These are phyloP conservation scores for Acromyrmex charruanus DNA, from an alignment of 1,140 invertebrate genomes.

Conservation along the genomic window DNA sequence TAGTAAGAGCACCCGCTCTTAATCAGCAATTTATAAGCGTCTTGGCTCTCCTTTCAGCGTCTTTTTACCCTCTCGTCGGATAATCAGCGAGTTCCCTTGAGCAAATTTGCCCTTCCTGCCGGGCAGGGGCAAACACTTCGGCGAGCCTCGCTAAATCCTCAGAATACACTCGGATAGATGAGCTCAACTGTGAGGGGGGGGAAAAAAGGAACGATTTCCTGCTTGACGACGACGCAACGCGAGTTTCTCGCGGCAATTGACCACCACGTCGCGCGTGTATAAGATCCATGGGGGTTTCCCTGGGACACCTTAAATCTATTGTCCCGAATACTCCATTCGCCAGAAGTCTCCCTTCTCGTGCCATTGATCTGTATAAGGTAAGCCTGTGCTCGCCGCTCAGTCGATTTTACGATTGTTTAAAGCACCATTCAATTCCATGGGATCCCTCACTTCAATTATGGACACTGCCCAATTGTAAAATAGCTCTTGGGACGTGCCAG, in stretches of 20 bases:
- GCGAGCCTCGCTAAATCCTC: constrained; percentile 73
- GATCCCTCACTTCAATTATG: constrained; percentile 76
- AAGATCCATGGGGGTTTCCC: constrained; percentile 59
- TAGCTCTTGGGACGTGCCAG: constrained; percentile 70
- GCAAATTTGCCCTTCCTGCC: constrained; percentile 70
- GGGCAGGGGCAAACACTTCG: constrained; percentile 70
- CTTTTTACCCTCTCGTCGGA: constrained; percentile 68
- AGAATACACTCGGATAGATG: constrained; percentile 72
- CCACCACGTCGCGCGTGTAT: constrained; percentile 66
- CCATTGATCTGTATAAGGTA: constrained; percentile 25
- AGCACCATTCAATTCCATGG: constrained; percentile 53
- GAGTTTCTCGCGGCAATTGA: constrained; percentile 62
- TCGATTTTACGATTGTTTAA: constrained; percentile 73
- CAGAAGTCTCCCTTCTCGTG: neutral
- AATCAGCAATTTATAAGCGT: constrained; percentile 75
- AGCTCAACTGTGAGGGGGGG: constrained; percentile 51
- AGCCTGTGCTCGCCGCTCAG: too few relatives aligned
- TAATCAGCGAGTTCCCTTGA: constrained; percentile 72
- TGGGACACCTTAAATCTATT: constrained; percentile 72
- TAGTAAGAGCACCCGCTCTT: constrained; percentile 35
- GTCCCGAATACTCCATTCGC: constrained; percentile 37
- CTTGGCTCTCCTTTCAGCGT: constrained; percentile 59
- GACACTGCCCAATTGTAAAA: constrained; percentile 80
- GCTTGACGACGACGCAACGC: neutral
- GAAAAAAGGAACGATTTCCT: constrained; percentile 63